These are phyloP conservation scores for Bos taurus DNA, from an alignment of 2,113 vertebrate genomes.

Conservation along the genomic window DNA sequence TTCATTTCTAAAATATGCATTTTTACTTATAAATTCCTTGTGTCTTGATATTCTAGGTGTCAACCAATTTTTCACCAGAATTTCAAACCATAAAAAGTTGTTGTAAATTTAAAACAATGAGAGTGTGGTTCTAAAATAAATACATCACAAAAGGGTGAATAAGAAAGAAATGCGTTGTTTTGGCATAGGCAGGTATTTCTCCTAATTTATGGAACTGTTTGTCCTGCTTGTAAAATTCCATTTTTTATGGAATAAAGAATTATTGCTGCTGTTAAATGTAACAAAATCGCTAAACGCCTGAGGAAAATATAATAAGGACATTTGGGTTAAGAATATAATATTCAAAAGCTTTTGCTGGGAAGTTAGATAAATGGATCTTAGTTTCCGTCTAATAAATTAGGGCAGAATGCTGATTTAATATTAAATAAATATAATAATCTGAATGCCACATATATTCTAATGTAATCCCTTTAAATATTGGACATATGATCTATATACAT, in stretches of 20 bases:
- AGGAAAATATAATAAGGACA: conserved; percentile 56
- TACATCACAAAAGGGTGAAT: conserved; percentile 46
- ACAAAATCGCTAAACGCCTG: conserved; percentile 53
- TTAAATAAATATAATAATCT: conserved; percentile 10
- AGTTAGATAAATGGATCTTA: neutral
- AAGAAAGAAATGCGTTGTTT: conserved; percentile 59
- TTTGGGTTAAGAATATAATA: conserved; percentile 55
- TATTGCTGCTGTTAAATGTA: conserved; percentile 56
- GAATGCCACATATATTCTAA: neutral
- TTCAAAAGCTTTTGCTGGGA: conserved; percentile 20
- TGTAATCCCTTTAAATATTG: neutral
- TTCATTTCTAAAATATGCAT: conserved; percentile 27
- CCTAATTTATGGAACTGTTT: conserved; percentile 73
- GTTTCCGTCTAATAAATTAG: conserved; percentile 10
- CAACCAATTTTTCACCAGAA: conserved; percentile 48
- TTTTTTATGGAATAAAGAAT: conserved; percentile 72
- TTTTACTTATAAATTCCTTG: conserved; percentile 52
- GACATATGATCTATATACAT: neutral
- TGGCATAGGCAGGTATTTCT: conserved; percentile 52
- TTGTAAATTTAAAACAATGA: conserved; percentile 60
- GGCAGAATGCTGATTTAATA: neutral
- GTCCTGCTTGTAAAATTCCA: conserved; percentile 59
- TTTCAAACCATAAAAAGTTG: conserved; percentile 62
- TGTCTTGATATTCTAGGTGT: conserved; percentile 57
- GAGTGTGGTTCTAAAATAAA: conserved; percentile 61